Base-by-base conservation (phyloP, 2,797 vertebrate genomes). In the Sebastes trivittatus region DNA sequence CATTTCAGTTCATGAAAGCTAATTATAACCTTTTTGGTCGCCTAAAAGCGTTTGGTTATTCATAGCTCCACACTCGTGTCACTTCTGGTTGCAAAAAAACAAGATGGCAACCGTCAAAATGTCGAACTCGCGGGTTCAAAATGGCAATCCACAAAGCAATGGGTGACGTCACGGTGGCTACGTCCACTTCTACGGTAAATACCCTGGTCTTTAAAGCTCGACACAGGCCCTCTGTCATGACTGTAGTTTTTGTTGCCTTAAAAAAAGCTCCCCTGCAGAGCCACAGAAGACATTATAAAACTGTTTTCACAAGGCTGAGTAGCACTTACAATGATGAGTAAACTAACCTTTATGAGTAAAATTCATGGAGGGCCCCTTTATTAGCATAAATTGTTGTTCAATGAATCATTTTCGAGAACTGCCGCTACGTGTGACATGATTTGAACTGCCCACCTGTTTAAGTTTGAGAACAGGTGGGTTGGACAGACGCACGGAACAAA, bases 401-500 rank as follows among this genome's bases (percentile, higher is more conserved):
- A 76, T 30, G 7, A 66, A 80, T 62, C 11, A 11, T 62, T 75
- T 56, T 25, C 1, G 10, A 75, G 55, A 75, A 55, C 42, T 49
- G 46, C 61, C 61, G 2, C 20, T 27, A 6, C 1, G 36, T n/a
- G 42, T n/a, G 36, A 65, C 77, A 32, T 55, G 62, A 82, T 46
- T 72, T 72, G 11, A 76, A 6, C 30, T n/a, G 22, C 20, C 68
- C 5, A 30, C 49, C 38, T 71, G 74, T 70, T 71, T 49, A 9
- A 58, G 22, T 68, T 22, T 11, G 6, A 78, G 49, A 67, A 34
- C 75, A 71, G 78, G 34, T 81, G 62, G 62, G 7, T 5, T 30
- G 75, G 77, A 79, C 59, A 75, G 80, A 77, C 11, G 27, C 38
- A n/a, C 38, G 0, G 32, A 67, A 56, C 52, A 68, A 80, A 81